Conservation (phyloP, 2,113 vertebrate species). For the Todiramphus chloris region DNA sequence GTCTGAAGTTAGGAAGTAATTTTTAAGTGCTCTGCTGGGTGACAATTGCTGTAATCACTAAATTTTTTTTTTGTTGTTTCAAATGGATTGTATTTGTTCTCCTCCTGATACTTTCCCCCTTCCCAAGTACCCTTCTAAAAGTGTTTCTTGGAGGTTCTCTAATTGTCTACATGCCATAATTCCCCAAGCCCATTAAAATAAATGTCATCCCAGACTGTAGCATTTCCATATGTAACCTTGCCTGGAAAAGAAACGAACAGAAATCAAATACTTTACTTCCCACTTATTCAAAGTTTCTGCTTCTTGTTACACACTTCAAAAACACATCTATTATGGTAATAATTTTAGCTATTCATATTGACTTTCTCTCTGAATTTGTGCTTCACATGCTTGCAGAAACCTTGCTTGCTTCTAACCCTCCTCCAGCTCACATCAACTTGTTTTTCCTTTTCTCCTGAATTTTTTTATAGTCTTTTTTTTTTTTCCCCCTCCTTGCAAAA, state of each 20-base stretch:
- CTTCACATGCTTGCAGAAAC: neutral
- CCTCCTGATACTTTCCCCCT: neutral
- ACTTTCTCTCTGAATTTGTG: neutral
- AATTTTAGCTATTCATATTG: neutral
- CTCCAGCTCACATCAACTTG: neutral
- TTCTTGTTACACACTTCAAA: neutral
- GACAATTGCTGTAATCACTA: neutral
- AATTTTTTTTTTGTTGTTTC: neutral
- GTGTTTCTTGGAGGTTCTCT: neutral
- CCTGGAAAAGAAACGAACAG: neutral
- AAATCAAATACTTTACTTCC: neutral
- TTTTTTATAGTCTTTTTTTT: neutral
- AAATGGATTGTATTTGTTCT: neutral
- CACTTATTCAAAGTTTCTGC: neutral
- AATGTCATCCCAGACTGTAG: neutral
- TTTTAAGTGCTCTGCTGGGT: neutral
- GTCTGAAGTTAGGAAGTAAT: neutral
- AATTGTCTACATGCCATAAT: neutral
- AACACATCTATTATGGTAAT: neutral
- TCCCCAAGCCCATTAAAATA: neutral
- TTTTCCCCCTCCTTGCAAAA: neutral
- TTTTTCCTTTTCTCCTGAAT: neutral
- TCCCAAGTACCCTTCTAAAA: neutral
- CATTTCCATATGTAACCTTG: neutral
- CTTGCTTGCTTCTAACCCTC: neutral